phyloP scores from a whole-genome alignment of 2,888 invertebrate genomes.

The Thera britannica region DNA sequence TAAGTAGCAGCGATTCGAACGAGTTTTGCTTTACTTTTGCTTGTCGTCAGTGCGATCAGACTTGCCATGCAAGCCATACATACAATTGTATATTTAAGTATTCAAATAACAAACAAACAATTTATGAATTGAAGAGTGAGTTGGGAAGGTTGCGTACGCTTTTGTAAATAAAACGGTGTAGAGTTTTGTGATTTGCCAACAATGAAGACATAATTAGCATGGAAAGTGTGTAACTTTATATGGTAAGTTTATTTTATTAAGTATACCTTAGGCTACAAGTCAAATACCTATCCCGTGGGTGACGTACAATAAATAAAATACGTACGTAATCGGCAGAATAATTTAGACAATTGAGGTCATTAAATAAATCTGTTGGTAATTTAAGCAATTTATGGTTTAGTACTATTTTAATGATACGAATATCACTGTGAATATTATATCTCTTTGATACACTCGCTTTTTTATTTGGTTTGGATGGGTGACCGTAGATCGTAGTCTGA shows the following conservation, averaged over 20 bases:
- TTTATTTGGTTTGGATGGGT: too few relatives aligned
- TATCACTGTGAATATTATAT: too few relatives aligned
- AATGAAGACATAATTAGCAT: background rate
- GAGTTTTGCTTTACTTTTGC: background rate
- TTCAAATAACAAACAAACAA: constrained; percentile 1
- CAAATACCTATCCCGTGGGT: background rate
- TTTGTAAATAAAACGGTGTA: background rate
- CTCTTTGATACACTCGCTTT: too few relatives aligned
- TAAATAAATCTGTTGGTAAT: too few relatives aligned
- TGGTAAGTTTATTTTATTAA: background rate
- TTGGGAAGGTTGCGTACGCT: background rate
- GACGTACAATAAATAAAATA: too few relatives aligned
- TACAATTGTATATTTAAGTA: background rate
- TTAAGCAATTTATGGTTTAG: too few relatives aligned
- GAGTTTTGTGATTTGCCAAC: constrained; percentile 1
- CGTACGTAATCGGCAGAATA: too few relatives aligned
- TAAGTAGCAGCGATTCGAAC: background rate
- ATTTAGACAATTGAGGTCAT: too few relatives aligned
- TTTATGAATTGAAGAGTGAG: background rate
- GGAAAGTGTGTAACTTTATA: constrained; percentile 4
- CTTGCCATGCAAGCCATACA: constrained; percentile 11
- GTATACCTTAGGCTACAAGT: background rate
- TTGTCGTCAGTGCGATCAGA: constrained; percentile 7
- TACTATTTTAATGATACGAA: too few relatives aligned
- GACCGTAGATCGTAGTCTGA: too few relatives aligned